phyloP scores from a whole-genome alignment of 2,888 invertebrate genomes.

The Sepioteuthis lessoniana region DNA sequence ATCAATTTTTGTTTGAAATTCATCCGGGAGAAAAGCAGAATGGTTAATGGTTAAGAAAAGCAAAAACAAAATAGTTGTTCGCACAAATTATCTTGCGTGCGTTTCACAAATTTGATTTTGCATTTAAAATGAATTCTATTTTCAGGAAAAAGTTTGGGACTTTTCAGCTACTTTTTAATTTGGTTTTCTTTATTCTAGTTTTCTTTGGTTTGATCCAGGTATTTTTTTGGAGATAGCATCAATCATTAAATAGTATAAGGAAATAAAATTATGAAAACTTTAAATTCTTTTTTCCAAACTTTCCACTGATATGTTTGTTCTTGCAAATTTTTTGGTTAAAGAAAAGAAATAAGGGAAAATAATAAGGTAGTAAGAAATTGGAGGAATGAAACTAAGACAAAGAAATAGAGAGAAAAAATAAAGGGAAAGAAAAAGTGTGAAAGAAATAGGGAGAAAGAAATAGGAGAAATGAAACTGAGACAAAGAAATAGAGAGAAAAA shows the following conservation, averaged over 20 bases:
- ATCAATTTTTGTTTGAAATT: not conserved
- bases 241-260: not conserved
- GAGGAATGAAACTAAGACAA: too few species aligned
- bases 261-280: not conserved
- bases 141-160: not conserved
- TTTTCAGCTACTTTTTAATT: not conserved
- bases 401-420: too few species aligned
- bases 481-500: too few species aligned
- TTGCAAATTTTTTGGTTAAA: too few species aligned
- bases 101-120: not conserved
- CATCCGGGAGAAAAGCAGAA: not conserved
- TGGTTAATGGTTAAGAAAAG: not conserved
- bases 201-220: not conserved
- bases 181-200: not conserved
- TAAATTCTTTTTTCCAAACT: not conserved
- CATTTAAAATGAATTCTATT: not conserved
- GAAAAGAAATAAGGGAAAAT: too few species aligned
- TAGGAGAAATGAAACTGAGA: too few species aligned
- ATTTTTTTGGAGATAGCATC: not conserved
- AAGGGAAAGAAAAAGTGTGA: too few species aligned
- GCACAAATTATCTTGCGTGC: not conserved
- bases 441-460: too few species aligned
- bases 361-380: too few species aligned
- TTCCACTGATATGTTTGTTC: too few species aligned
- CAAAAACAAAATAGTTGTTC: not conserved